Evolutionary conservation across 2,113 vertebrate species (phyloP), one percentile per base, ranked within the genome.

Genomic region (Pteropus alecto): DNA sequence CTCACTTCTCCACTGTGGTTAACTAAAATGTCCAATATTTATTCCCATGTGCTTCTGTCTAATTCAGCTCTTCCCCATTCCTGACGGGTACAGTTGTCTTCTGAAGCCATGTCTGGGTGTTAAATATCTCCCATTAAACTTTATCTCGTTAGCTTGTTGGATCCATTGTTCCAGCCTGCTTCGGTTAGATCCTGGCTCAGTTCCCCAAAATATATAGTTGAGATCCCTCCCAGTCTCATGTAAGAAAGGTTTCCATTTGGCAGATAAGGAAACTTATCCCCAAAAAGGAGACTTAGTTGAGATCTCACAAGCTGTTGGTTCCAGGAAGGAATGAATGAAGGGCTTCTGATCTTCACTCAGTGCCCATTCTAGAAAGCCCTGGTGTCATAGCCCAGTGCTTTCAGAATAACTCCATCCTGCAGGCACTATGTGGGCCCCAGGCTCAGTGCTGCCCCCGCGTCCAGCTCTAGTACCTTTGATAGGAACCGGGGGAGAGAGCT

Each of bases 121-220:
- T 84, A 90, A 91, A 74, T 92, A 41, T 73, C 76, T 77, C 48
- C 87, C 63, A 35, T 46, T 70, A 79, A 95, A 90, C 24, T 74
- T 78, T 61, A 26, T 63, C 85, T 90, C 30, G 11, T 70, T 74
- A 26, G 22, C 73, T 58, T 83, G 26, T 83, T 76, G 93, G 48
- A 77, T 24, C 30, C 65, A 63, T 38, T 74, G 26, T 83, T 87
- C 61, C 65, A 96, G 58, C 51, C 68, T 60, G 63, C 43, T 68
- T 86, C 67, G 4, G 6, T 30, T 41, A 70, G n/a, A 58, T 93
- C 24, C 68, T 74, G 56, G 26, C 56, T 95, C 82, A 13, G 7
- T 81, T 90, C 95, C 43, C n/a, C 38, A 82, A 74, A 89, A 85
- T n/a, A n/a, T n/a, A n/a, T 35, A 90, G 30, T 60, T n/a, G 46